Evolutionary conservation across 2,888 invertebrate genomes (phyloP).

Genomic region (Mythimna loreyi): DNA sequence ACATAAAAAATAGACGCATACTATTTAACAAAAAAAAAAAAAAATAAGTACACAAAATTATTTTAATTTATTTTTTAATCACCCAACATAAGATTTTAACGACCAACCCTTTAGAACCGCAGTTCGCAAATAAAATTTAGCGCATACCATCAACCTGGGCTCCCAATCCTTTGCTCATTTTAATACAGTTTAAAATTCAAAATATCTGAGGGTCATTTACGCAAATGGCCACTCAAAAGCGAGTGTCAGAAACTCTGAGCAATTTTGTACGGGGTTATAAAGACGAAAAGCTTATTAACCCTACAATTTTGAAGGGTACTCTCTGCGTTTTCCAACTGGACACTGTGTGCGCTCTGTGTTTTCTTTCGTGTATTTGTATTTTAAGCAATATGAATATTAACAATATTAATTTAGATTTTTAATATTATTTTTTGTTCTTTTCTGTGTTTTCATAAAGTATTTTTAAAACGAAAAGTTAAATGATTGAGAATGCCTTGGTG

Average conservation of each 20-base stretch:
- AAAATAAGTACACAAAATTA: not conserved
- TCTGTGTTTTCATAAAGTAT: too few species aligned
- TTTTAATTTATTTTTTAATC: conserved; percentile 30
- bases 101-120: conserved; percentile 52
- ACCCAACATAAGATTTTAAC: conserved; percentile 61
- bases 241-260: conserved; percentile 73
- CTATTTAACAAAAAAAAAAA: not conserved
- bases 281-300: conserved; percentile 76
- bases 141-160: conserved; percentile 56
- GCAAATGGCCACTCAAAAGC: conserved; percentile 76
- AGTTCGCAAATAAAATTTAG: conserved; percentile 70
- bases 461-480: too few species aligned
- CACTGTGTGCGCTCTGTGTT: conserved; percentile 48
- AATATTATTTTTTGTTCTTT: too few species aligned
- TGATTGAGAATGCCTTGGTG: too few species aligned
- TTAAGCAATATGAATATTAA: not conserved
- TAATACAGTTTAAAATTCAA: conserved; percentile 78
- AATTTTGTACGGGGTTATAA: conserved; percentile 74
- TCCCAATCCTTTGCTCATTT: conserved; percentile 78
- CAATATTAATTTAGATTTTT: too few species aligned
- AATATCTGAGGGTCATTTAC: conserved; percentile 80
- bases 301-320: conserved; percentile 61
- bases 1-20: not conserved
- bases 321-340: conserved; percentile 64
- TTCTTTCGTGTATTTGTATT: conserved; percentile 3